Percentiles rank a stretch among this genome's conserved stretches.
Conservation (phyloP, 2,888 invertebrate species). For the Dyspetes luteomarginatus region DNA sequence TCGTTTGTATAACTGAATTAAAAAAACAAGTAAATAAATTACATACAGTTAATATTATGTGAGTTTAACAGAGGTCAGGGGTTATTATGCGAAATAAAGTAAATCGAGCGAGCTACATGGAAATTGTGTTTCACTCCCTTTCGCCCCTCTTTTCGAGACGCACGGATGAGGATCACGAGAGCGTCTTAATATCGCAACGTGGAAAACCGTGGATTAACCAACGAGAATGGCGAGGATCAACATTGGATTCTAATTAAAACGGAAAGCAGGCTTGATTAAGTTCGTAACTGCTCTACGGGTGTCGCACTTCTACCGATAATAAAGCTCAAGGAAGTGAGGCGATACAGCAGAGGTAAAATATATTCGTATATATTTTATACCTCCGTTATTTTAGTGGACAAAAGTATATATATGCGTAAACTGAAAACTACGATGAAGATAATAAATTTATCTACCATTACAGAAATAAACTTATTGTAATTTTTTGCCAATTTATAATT, state of each 20-base stretch:
- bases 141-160: slow-evolving; percentile 30
- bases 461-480: no score
- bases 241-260: slow-evolving; percentile 82
- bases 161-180: slow-evolving; percentile 22
- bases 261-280: slow-evolving; percentile 82
- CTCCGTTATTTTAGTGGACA: no score
- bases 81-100: background rate
- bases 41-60: no score
- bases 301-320: slow-evolving; percentile 42
- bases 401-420: no score
- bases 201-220: slow-evolving; percentile 71
- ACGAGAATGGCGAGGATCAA: slow-evolving; percentile 79
- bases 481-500: no score
- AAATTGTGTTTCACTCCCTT: slow-evolving; percentile 12
- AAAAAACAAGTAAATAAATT: no score
- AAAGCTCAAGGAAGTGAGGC: slow-evolving; percentile 13
- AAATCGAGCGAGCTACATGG: background rate
- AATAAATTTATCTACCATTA: no score
- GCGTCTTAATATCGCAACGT: slow-evolving; percentile 79
- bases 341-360: slow-evolving; percentile 14
- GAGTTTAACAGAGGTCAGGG: background rate
- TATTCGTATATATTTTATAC: no score
- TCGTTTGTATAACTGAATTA: no score
- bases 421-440: no score
- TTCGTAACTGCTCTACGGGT: slow-evolving; percentile 75